phyloP scores from a whole-genome alignment of 2,888 invertebrate genomes.

The Diplolepis rosae region DNA sequence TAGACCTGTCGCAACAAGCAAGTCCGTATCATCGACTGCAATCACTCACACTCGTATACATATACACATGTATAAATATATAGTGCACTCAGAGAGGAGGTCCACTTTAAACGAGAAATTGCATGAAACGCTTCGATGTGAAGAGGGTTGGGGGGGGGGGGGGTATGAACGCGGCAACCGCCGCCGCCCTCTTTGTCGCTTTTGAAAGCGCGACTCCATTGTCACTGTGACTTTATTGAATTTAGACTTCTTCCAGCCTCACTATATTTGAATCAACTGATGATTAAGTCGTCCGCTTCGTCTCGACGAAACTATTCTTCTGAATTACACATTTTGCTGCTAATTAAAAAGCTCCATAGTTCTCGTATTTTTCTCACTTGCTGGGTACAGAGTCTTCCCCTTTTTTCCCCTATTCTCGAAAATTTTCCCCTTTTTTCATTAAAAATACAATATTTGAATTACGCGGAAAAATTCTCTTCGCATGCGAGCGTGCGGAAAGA shows the following conservation, averaged over 20 bases:
- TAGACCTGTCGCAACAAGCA: conserved; percentile 27
- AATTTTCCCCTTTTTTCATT: too few species aligned
- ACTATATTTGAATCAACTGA: not conserved
- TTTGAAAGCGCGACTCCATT: conserved; percentile 42
- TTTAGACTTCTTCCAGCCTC: conserved; percentile 40
- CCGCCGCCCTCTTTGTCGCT: conserved; percentile 42
- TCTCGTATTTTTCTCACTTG: too few species aligned
- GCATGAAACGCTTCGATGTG: conserved; percentile 33
- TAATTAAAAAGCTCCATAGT: too few species aligned
- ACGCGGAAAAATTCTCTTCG: too few species aligned
- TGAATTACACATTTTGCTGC: too few species aligned
- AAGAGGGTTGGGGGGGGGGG: not conserved
- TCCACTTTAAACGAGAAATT: conserved; percentile 35
- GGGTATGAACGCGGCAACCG: conserved; percentile 31
- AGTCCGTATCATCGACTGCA: conserved; percentile 24
- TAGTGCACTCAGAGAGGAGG: conserved; percentile 5
- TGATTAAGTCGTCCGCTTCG: not conserved
- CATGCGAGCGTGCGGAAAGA: too few species aligned
- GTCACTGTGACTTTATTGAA: conserved; percentile 51
- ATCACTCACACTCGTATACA: not conserved
- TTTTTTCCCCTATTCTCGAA: too few species aligned
- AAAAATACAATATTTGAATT: too few species aligned
- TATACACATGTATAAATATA: not conserved
- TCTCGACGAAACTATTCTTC: not conserved
- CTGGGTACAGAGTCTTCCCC: too few species aligned